Evolutionary conservation across 2,113 vertebrate genomes (phyloP).

Genomic region (Cyprinodon variegatus): DNA sequence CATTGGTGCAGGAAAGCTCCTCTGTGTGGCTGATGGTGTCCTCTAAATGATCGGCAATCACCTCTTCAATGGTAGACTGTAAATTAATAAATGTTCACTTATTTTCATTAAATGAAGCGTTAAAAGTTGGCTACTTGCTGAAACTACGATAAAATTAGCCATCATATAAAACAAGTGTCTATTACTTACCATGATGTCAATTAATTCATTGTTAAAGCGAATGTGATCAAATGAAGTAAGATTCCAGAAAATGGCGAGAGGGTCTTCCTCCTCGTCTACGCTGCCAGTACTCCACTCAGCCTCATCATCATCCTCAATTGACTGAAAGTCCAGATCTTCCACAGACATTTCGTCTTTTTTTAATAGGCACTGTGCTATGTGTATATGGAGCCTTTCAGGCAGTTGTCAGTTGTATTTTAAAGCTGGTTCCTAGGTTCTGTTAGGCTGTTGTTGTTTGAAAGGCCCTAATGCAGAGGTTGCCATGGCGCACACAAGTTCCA

Average conservation of each 20-base stretch:
- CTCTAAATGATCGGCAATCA: neutral
- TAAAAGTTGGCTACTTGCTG: neutral
- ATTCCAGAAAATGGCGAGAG: neutral
- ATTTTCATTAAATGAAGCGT: neutral
- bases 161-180: neutral
- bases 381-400: neutral
- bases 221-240: conserved; percentile 12
- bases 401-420: neutral
- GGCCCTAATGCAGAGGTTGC: neutral
- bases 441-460: neutral
- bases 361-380: neutral
- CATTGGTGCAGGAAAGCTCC: too few relatives aligned
- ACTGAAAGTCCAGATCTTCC: neutral
- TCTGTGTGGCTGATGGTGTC: too few relatives aligned
- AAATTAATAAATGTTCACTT: fast-evolving
- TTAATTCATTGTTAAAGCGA: neutral
- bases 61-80: fast-evolving
- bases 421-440: neutral
- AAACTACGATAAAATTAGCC: neutral
- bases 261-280: fast-evolving
- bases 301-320: conserved; percentile 7
- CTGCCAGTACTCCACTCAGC: neutral
- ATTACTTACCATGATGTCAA: conserved; percentile 20
- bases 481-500: too few relatives aligned
- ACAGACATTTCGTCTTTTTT: conserved; percentile 21